Percentiles rank a stretch among this genome's conserved stretches.
phyloP scores from a whole-genome alignment of 2,797 vertebrate species.

The Lycodopsis pacificus region DNA sequence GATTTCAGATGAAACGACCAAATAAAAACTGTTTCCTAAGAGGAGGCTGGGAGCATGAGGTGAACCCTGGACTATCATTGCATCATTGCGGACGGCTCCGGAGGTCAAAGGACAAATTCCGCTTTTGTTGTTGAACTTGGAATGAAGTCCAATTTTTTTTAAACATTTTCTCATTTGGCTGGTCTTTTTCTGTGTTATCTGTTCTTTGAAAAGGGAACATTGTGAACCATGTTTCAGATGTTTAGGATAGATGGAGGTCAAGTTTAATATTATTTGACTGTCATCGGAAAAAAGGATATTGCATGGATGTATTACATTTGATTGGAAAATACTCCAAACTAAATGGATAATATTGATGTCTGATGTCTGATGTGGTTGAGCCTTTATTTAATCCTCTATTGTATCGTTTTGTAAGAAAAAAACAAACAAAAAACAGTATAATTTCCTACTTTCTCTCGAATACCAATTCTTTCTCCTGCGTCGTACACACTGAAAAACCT shows the following conservation, averaged over 20 bases:
- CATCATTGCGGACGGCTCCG: conserved; percentile 12
- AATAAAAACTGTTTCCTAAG: conserved; percentile 4
- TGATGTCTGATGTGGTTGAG: conserved; percentile 37
- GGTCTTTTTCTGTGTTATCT: conserved; percentile 50
- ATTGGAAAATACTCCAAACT: conserved; percentile 32
- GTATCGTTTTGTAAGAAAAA: conserved; percentile 56
- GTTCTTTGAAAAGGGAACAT: conserved; percentile 46
- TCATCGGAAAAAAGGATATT: conserved; percentile 16
- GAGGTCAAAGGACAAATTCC: conserved; percentile 42
- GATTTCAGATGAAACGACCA: conserved; percentile 5
- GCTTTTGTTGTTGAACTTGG: conserved; percentile 35
- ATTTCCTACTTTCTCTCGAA: conserved; percentile 25
- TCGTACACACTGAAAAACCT: conserved; percentile 26
- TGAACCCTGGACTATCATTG: conserved; percentile 29
- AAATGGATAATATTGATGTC: conserved; percentile 50
- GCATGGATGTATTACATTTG: conserved; percentile 46
- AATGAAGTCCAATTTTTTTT: conserved; percentile 14
- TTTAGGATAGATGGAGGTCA: conserved; percentile 38
- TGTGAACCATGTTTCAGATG: conserved; percentile 34
- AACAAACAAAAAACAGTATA: neutral
- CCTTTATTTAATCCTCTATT: conserved; percentile 34
- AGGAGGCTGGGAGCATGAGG: conserved; percentile 14
- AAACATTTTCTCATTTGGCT: conserved; percentile 34
- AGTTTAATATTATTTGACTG: conserved; percentile 37
- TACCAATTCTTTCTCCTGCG: conserved; percentile 29